A percentile compares a stretch with the other conserved stretches of the same genome.
phyloP scores from a whole-genome alignment of 2,797 vertebrate genomes.

The Falco naumanni region DNA sequence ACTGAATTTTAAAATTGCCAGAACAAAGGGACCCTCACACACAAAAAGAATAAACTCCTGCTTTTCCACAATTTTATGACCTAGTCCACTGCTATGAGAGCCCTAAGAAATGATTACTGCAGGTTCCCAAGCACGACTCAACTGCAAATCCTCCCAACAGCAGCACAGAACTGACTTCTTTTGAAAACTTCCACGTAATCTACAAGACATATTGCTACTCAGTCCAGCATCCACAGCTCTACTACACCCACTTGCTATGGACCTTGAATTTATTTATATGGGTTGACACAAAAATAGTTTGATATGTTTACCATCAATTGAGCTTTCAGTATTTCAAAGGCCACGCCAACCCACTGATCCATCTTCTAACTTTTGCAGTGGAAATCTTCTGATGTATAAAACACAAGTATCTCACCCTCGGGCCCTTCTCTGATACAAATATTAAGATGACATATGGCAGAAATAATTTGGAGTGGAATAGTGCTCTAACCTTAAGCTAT shows the following conservation, averaged over 20 bases:
- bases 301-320: background rate
- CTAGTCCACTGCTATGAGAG: background rate
- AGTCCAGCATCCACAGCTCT: background rate
- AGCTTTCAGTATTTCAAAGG: background rate
- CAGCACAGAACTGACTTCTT: background rate
- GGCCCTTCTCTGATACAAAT: background rate
- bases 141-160: background rate
- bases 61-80: background rate
- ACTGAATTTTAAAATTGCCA: background rate
- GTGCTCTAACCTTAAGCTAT: background rate
- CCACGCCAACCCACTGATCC: background rate
- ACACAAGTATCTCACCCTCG: accelerated
- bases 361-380: background rate
- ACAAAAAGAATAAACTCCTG: background rate
- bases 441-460: background rate
- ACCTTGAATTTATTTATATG: background rate
- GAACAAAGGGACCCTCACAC: background rate
- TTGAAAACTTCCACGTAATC: background rate
- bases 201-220: background rate
- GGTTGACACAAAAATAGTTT: background rate
- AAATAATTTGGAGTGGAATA: background rate
- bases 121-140: background rate
- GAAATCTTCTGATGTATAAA: background rate
- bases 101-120: background rate
- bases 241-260: background rate